phyloP scores from a whole-genome alignment of 1,140 invertebrate species.

The Lerema accius region DNA sequence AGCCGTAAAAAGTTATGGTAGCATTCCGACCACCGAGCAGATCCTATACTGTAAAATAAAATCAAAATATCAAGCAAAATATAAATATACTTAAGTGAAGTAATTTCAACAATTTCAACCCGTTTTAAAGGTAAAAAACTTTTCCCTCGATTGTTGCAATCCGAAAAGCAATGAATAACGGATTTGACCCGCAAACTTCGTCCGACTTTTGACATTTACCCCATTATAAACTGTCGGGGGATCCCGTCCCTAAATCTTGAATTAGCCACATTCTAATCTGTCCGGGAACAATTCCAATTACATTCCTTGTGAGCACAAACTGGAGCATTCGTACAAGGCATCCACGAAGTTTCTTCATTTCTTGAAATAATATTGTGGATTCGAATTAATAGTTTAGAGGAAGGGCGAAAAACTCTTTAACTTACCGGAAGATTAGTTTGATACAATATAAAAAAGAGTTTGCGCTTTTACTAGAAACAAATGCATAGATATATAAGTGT shows the following conservation, averaged over 20 bases:
- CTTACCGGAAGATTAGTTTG: too few species aligned
- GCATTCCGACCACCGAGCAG: too few species aligned
- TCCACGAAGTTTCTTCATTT: constrained; percentile 43
- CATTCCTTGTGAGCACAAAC: constrained; percentile 50
- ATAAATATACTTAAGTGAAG: too few species aligned
- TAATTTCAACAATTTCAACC: not conserved
- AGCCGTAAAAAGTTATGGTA: too few species aligned
- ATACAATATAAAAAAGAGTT: too few species aligned
- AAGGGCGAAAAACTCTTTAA: too few species aligned
- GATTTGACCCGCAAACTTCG: constrained; percentile 21
- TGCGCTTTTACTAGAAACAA: too few species aligned
- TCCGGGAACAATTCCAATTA: constrained; percentile 57
- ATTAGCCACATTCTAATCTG: constrained; percentile 54
- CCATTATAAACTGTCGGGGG: constrained; percentile 31
- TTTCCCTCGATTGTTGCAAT: not conserved
- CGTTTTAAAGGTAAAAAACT: not conserved
- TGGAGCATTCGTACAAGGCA: constrained; percentile 40
- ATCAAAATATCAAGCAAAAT: too few species aligned
- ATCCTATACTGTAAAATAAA: too few species aligned
- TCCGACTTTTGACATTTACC: constrained; percentile 20
- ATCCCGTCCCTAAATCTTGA: constrained; percentile 47
- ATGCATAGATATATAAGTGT: too few species aligned
- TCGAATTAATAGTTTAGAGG: not conserved
- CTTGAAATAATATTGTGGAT: constrained; percentile 47
- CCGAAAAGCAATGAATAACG: constrained; percentile 15